phyloP scores from a whole-genome alignment of 2,113 vertebrate species.

The Ovibos moschatus region DNA sequence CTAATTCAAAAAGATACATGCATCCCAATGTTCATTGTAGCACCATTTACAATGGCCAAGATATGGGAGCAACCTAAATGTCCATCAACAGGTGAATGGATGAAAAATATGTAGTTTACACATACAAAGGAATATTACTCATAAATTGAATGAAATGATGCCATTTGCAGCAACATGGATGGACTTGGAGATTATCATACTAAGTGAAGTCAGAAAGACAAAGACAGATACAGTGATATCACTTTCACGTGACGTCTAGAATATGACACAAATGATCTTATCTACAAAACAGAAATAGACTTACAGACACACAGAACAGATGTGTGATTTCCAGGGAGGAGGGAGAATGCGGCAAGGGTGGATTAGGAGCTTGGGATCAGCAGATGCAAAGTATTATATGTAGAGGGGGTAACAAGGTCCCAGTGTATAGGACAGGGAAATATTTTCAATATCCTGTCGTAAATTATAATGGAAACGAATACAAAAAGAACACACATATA shows the following conservation, averaged over 20 bases:
- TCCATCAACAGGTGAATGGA: background rate
- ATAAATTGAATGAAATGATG: background rate
- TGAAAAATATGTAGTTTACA: background rate
- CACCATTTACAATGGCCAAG: background rate
- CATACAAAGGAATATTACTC: background rate
- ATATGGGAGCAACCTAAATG: background rate
- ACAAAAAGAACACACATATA: background rate
- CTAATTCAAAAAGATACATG: background rate
- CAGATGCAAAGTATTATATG: background rate
- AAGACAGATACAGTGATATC: background rate
- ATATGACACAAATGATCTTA: background rate
- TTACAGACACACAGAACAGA: background rate
- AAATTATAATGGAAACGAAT: background rate
- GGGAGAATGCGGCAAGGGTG: background rate
- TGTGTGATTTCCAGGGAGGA: background rate
- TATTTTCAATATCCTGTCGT: background rate
- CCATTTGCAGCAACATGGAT: background rate
- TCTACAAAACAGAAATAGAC: background rate
- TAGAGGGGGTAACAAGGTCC: background rate
- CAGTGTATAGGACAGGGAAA: background rate
- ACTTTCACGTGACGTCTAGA: background rate
- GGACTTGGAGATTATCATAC: background rate
- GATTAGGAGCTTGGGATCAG: background rate
- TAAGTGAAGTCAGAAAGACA: background rate
- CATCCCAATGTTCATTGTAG: background rate